A percentile compares a stretch with the other conserved stretches of the same genome.
Evolutionary conservation across 2,888 invertebrate genomes (phyloP).

Genomic region (Belgica antarctica): DNA sequence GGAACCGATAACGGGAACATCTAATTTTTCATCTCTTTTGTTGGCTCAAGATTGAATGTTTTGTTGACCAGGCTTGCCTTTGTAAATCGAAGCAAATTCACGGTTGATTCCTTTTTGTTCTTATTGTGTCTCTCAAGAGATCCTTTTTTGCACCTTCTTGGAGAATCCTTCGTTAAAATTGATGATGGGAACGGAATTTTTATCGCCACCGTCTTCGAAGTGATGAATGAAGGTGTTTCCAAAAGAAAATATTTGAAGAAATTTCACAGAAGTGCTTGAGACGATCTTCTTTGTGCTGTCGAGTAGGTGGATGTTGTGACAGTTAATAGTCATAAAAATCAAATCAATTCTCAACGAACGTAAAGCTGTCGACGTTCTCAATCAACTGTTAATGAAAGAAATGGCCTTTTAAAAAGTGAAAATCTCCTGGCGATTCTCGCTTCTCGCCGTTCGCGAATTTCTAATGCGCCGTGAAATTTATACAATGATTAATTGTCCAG

Average conservation of each 20-base stretch:
- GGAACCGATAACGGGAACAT: conserved; percentile 21
- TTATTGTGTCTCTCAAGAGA: background rate
- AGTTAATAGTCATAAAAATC: background rate
- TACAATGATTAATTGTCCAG: background rate
- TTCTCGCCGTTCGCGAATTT: background rate
- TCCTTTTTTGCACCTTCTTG: conserved; percentile 23
- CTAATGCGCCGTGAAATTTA: background rate
- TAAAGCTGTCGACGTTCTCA: background rate
- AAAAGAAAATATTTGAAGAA: background rate
- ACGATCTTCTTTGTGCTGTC: too few relatives aligned
- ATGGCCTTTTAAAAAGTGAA: background rate
- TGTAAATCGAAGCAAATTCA: conserved; percentile 17
- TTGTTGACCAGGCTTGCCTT: conserved; percentile 10
- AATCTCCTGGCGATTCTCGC: background rate
- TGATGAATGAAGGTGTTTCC: conserved; percentile 17
- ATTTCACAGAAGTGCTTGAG: background rate
- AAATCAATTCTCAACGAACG: background rate
- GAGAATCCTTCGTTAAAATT: conserved; percentile 34
- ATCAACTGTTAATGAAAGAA: background rate
- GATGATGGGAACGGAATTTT: conserved; percentile 37
- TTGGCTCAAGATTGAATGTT: background rate
- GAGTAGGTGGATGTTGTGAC: conserved; percentile 11
- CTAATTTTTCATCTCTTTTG: conserved; percentile 16
- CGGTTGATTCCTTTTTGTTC: conserved; percentile 22
- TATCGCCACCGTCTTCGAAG: background rate